A percentile compares a stretch with the other conserved stretches of the same genome.
These are phyloP conservation scores for Ormyrus nitidulus DNA, from an alignment of 2,888 invertebrate genomes.

Conservation along the genomic window DNA sequence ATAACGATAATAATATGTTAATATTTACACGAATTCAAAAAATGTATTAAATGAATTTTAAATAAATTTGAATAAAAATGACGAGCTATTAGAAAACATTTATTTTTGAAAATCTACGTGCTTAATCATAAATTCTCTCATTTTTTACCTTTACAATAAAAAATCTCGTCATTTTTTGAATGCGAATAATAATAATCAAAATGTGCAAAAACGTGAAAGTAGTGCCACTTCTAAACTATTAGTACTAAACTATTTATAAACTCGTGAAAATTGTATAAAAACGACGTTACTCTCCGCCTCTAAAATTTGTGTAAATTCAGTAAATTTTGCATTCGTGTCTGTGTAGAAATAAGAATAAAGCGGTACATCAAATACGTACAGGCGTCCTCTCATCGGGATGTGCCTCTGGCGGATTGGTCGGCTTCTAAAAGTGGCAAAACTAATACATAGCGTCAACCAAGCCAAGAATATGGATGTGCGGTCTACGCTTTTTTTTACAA, in stretches of 20 bases:
- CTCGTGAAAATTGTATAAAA: no score
- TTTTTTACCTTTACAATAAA: no score
- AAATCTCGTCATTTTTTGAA: no score
- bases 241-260: neutral
- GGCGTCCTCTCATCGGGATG: conserved; percentile 82
- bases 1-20: neutral
- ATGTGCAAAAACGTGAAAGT: no score
- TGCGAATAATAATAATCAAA: no score
- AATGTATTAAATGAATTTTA: conserved; percentile 1
- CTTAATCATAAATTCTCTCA: no score
- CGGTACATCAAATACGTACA: conserved; percentile 80
- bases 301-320: neutral
- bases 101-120: no score
- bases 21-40: conserved; percentile 24
- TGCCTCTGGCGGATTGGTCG: conserved; percentile 71
- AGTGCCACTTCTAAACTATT: no score
- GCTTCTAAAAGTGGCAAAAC: conserved; percentile 73
- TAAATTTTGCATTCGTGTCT: conserved; percentile 38
- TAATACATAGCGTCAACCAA: conserved; percentile 68
- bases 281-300: no score
- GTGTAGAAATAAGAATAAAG: conserved; percentile 42
- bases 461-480: conserved; percentile 76
- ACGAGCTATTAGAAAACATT: no score
- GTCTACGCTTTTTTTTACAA: no score
- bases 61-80: neutral